Evolutionary conservation across 2,888 invertebrate species (phyloP).

Genomic region (Anaspis maculata): DNA sequence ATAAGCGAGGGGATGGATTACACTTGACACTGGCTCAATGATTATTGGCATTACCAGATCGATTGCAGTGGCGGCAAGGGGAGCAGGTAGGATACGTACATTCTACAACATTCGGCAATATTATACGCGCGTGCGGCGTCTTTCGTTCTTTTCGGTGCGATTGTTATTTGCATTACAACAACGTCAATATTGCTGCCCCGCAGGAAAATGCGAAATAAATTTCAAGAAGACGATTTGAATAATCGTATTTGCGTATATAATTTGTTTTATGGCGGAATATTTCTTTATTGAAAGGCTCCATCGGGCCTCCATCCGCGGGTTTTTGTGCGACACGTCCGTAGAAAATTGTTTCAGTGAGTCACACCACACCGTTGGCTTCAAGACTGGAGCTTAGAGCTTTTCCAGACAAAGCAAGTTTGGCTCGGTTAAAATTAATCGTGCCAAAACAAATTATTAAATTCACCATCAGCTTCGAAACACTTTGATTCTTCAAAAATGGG

Average conservation of each 20-base stretch:
- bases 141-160: slow-evolving; percentile 18
- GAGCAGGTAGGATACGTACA: too few species aligned
- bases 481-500: too few species aligned
- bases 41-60: slow-evolving; percentile 30
- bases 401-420: too few species aligned
- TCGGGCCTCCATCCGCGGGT: slow-evolving; percentile 16
- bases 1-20: slow-evolving; percentile 30
- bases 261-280: slow-evolving; percentile 30
- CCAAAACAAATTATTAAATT: too few species aligned
- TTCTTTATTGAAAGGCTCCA: slow-evolving; percentile 25
- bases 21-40: slow-evolving; percentile 33
- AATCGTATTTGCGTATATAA: slow-evolving; percentile 37
- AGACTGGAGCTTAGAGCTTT: too few species aligned
- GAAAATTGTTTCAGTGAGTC: too few species aligned
- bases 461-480: too few species aligned
- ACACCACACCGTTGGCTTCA: too few species aligned
- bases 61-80: slow-evolving; percentile 18
- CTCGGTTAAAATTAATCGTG: too few species aligned
- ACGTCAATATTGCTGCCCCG: slow-evolving; percentile 28
- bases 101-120: too few species aligned
- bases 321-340: too few species aligned
- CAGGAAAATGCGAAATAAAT: slow-evolving; percentile 35
- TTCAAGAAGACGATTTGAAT: slow-evolving; percentile 33
- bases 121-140: too few species aligned
- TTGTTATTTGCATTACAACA: slow-evolving; percentile 34